Percentiles rank a stretch among this genome's conserved stretches.
Evolutionary conservation across 2,113 vertebrate genomes (phyloP).

Genomic region (Hyla sarda): DNA sequence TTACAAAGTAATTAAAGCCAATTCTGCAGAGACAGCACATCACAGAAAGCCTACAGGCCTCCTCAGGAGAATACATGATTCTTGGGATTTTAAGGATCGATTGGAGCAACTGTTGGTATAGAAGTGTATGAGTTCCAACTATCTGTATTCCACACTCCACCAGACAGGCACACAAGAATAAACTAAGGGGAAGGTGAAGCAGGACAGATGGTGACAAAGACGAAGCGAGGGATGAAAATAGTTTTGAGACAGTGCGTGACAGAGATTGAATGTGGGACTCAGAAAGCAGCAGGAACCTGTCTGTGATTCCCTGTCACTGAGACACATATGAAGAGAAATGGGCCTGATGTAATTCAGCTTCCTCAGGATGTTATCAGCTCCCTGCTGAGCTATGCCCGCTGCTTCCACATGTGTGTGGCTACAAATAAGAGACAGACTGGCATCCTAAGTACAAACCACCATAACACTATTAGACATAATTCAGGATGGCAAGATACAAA

Average conservation of each 20-base stretch:
- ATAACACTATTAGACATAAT: background rate
- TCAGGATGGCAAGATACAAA: background rate
- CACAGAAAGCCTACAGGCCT: background rate
- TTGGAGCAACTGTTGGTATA: background rate
- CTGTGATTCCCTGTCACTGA: conserved; percentile 41
- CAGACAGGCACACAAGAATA: background rate
- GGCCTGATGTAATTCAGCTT: background rate
- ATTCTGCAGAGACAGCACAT: background rate
- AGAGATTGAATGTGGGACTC: conserved; percentile 47
- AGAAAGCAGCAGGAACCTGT: conserved; percentile 43
- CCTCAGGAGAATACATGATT: background rate
- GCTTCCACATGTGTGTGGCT: conserved; percentile 10
- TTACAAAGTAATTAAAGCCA: background rate
- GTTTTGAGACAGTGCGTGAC: conserved; percentile 36
- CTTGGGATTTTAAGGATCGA: background rate
- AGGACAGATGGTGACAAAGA: conserved; percentile 56
- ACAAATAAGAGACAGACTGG: background rate
- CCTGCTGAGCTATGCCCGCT: conserved; percentile 15
- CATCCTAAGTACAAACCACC: conserved; percentile 8
- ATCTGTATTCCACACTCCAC: conserved; percentile 20
- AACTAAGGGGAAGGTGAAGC: conserved; percentile 49
- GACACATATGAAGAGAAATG: conserved; percentile 56
- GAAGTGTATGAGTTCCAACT: background rate
- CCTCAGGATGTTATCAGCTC: conserved; percentile 45
- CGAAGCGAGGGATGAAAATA: conserved; percentile 50